phyloP scores from a whole-genome alignment of 2,888 invertebrate genomes.

The Ochropacha duplaris region DNA sequence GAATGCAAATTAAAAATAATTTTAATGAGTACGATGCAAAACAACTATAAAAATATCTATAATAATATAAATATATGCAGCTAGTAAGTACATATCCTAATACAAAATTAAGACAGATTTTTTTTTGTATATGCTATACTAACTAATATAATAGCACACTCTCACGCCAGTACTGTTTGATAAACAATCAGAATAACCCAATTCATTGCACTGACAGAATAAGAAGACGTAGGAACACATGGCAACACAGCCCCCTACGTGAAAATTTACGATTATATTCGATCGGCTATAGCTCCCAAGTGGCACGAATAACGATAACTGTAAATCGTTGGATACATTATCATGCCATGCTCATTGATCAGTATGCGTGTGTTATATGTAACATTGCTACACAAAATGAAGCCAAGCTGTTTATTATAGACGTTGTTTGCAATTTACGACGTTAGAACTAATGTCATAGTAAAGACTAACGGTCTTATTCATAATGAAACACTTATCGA shows the following conservation, averaged over 20 bases:
- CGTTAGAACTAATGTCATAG: no score
- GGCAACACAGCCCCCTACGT: slow-evolving; percentile 3
- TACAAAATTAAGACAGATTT: no score
- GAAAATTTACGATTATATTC: slow-evolving; percentile 20
- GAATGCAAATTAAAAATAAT: no score
- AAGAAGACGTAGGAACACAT: background rate
- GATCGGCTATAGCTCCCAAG: slow-evolving; percentile 18
- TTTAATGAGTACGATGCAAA: no score
- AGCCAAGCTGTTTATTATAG: background rate
- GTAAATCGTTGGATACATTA: slow-evolving; percentile 3
- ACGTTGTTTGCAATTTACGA: no score
- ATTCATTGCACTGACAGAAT: background rate
- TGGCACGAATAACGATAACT: slow-evolving; percentile 5
- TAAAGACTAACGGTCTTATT: no score
- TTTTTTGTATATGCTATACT: no score
- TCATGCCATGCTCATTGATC: background rate
- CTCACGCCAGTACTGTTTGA: background rate
- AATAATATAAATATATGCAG: no score
- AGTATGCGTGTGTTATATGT: background rate
- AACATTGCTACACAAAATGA: background rate
- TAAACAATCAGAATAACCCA: background rate
- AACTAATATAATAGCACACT: background rate
- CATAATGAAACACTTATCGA: no score
- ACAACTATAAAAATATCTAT: no score
- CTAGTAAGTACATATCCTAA: no score